Evolutionary conservation across 2,113 vertebrate genomes (phyloP).

Genomic region (Vulpes vulpes): DNA sequence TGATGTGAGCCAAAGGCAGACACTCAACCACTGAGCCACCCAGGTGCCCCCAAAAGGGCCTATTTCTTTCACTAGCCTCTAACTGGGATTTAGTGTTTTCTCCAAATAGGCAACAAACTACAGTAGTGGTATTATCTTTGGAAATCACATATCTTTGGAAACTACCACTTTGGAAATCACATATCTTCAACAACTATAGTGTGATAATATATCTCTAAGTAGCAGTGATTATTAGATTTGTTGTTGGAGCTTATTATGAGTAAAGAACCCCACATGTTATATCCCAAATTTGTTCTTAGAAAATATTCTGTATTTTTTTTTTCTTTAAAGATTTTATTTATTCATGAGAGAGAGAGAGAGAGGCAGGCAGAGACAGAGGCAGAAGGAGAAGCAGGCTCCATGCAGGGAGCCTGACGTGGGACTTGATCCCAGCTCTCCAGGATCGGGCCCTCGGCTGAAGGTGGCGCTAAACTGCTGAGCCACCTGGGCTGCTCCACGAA

Average conservation of each 20-base stretch:
- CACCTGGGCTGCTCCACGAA: not conserved
- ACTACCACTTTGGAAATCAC: not conserved
- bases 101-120: not conserved
- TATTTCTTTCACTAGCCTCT: not conserved
- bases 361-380: too few relatives aligned
- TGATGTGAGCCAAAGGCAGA: too few relatives aligned
- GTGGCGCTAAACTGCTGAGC: too few relatives aligned
- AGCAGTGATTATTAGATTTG: not conserved
- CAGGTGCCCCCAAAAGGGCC: not conserved
- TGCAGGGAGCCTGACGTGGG: too few relatives aligned
- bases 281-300: not conserved
- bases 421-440: too few relatives aligned
- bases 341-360: too few relatives aligned
- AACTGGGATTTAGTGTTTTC: not conserved
- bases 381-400: too few relatives aligned
- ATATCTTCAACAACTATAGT: not conserved
- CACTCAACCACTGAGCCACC: too few relatives aligned
- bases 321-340: too few relatives aligned
- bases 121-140: not conserved
- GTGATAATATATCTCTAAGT: not conserved
- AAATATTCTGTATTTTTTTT: not conserved
- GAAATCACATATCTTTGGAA: not conserved
- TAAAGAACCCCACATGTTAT: not conserved
- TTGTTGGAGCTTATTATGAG: not conserved
- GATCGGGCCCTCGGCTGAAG: too few relatives aligned